Evolutionary conservation across 1,140 invertebrate species (phyloP).

Genomic region (Bombus ignitus): DNA sequence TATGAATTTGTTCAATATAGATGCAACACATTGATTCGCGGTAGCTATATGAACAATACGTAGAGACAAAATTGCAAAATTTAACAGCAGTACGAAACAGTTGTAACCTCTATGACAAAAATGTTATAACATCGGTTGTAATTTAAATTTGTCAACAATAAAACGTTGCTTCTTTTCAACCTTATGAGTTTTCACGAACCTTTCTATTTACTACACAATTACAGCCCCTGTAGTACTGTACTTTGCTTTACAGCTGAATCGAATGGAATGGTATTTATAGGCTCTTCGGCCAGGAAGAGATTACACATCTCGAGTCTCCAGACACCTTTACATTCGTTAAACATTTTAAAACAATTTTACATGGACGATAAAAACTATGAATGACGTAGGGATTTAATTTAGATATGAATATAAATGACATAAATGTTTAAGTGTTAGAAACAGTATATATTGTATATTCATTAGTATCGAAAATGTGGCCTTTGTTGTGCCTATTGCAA

Average conservation of each 20-base stretch:
- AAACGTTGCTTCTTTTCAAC: neutral
- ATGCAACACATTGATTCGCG: neutral
- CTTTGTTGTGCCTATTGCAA: neutral
- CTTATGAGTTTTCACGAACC: neutral
- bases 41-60: neutral
- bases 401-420: neutral
- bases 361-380: neutral
- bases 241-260: slow-evolving; percentile 1
- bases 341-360: neutral
- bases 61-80: neutral
- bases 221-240: slow-evolving; percentile 33
- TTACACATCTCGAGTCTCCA: neutral
- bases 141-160: neutral
- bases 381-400: neutral
- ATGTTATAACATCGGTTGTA: neutral
- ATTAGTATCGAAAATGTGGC: neutral
- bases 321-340: too few relatives aligned
- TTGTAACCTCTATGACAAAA: neutral
- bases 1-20: neutral
- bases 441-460: neutral
- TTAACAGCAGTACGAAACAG: neutral
- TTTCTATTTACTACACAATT: neutral
- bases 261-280: neutral
- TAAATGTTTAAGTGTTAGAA: neutral
- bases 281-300: neutral